Evolutionary conservation across 2,888 invertebrate genomes (phyloP), one percentile per base, ranked within the genome.

Genomic region (Epiblema foenella): DNA sequence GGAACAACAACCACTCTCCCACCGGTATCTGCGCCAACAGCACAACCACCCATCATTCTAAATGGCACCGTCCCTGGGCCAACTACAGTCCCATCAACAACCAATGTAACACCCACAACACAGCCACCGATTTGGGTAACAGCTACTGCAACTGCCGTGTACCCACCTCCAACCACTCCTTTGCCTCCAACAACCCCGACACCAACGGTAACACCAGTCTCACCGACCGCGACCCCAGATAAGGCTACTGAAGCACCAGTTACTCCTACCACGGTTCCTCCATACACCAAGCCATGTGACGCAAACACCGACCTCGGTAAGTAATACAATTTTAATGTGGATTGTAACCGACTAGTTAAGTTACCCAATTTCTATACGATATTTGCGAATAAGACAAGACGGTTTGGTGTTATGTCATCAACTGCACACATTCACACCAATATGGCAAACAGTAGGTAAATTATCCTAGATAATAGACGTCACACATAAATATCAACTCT

Each of bases 141-240:
- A 2, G 57, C 69, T n/a, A 70, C 65, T n/a, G 69, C 69, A 8
- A 69, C 69, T 9, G 65, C 57, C 9, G 49, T 64, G 8, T 63
- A 69, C 29, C 59, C 59, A 49, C 63, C 62, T 37, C 59, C 60
- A 18, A 60, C 54, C 18, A 24, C 68, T 52, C 63, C 46, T 49
- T 62, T 12, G 17, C 58, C 58, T 11, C 37, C 65, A 12, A 46
- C 42, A 2, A 42, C 56, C 9, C 12, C 37, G 4, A n/a, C 51
- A 10, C 18, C 51, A 33, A n/a, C 69, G 1, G 24, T 20, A 1
- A n/a, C 58, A 20, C 2, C 60, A 46, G 20, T 20, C 5, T 2
- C 60, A 29, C 20, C 46, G 0, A 49, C 33, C 2, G 33, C 33
- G 18, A 54, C 5, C 20, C 52, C 52, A 20, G 20, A 5, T 7